These are phyloP conservation scores for Balanococcus diminutus DNA, from an alignment of 2,888 invertebrate species.

Conservation along the genomic window DNA sequence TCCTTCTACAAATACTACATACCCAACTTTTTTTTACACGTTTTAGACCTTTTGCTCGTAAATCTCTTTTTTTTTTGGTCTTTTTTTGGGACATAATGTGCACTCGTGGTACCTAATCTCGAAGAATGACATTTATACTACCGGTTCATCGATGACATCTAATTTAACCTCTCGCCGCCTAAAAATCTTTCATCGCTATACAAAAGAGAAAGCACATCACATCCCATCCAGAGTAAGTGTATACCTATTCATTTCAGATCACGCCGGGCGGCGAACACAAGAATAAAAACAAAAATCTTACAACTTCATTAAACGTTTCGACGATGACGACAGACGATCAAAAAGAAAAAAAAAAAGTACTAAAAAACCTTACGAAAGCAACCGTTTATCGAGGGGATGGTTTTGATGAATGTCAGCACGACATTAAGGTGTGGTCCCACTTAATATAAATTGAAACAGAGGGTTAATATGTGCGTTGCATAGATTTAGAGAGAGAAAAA, in stretches of 20 bases:
- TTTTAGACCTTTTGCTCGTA: background rate
- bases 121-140: background rate
- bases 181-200: background rate
- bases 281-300: background rate
- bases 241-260: no score
- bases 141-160: background rate
- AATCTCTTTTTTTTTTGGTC: background rate
- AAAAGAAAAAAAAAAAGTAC: background rate
- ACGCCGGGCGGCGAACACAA: background rate
- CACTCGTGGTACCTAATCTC: background rate
- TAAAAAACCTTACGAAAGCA: background rate
- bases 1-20: background rate
- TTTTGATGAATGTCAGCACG: slow-evolving; percentile 43
- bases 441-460: slow-evolving; percentile 43
- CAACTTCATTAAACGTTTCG: slow-evolving; percentile 14
- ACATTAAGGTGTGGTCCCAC: slow-evolving; percentile 41
- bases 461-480: background rate
- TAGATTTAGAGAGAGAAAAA: background rate
- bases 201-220: no score
- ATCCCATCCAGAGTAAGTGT: no score
- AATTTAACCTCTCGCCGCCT: background rate
- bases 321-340: background rate
- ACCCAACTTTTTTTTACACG: background rate
- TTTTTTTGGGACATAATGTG: background rate
- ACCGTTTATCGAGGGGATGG: slow-evolving; percentile 13